A percentile compares a stretch with the other conserved stretches of the same genome.
These are phyloP conservation scores for Andinoacara biseriatus DNA, from an alignment of 2,113 vertebrate species.

Conservation along the genomic window DNA sequence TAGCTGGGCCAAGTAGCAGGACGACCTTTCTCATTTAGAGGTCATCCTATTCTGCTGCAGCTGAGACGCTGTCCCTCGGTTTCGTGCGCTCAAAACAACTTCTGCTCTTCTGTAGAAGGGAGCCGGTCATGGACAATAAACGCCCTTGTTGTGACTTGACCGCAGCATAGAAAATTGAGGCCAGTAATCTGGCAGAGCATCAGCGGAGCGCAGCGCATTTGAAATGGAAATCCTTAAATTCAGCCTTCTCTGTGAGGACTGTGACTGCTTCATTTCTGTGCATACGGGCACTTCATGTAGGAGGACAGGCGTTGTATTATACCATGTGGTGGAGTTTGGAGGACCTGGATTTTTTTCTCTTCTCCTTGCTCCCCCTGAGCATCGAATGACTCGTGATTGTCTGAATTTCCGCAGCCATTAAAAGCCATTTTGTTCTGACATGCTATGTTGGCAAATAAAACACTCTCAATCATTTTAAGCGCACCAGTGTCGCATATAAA, in stretches of 20 bases:
- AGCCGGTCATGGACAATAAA: slow-evolving; percentile 59
- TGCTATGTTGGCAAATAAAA: not conserved
- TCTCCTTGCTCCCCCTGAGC: not conserved
- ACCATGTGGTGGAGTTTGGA: not conserved
- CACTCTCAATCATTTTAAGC: not conserved
- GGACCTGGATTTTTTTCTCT: not conserved
- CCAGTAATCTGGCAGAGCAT: slow-evolving; percentile 55
- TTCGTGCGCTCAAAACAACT: slow-evolving; percentile 59
- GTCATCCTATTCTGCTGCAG: slow-evolving; percentile 33
- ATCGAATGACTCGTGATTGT: not conserved
- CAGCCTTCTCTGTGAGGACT: slow-evolving; percentile 17
- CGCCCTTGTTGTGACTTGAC: slow-evolving; percentile 59
- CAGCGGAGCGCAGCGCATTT: slow-evolving; percentile 45
- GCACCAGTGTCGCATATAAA: not conserved
- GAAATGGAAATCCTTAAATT: slow-evolving; percentile 44
- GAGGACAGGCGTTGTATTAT: not conserved
- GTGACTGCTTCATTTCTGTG: slow-evolving; percentile 9
- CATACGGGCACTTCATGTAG: not conserved
- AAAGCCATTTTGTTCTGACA: not conserved
- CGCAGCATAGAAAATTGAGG: slow-evolving; percentile 45
- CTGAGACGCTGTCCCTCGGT: slow-evolving; percentile 6
- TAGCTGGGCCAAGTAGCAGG: slow-evolving; percentile 62
- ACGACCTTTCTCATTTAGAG: slow-evolving; percentile 57
- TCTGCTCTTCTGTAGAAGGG: slow-evolving; percentile 50
- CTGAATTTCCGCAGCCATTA: not conserved